These are phyloP conservation scores for Platycheirus albimanus DNA, from an alignment of 2,888 invertebrate species.

Conservation along the genomic window DNA sequence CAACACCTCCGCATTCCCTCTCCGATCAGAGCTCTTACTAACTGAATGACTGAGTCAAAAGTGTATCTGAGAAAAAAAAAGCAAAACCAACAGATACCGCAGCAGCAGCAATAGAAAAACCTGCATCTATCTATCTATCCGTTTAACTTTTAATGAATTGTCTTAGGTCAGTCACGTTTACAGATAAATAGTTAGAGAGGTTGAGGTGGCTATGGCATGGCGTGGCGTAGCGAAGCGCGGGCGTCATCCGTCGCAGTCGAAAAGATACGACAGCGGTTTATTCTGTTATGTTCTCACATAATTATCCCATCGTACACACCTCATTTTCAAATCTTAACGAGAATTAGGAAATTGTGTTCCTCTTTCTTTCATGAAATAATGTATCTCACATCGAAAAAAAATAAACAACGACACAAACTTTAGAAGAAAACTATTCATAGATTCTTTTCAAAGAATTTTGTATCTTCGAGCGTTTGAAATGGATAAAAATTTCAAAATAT, in stretches of 20 bases:
- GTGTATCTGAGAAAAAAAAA: slow-evolving; percentile 11
- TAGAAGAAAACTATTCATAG: not conserved
- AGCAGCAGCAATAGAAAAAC: not conserved
- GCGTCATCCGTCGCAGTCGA: not conserved
- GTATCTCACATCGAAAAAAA: not conserved
- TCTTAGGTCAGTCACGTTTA: slow-evolving; percentile 68
- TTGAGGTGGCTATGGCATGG: not conserved
- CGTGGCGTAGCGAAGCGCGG: slow-evolving; percentile 12
- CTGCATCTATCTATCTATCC: slow-evolving; percentile 34
- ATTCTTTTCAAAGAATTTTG: not conserved
- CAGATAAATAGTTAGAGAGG: not conserved
- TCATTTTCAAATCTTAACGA: slow-evolving; percentile 56
- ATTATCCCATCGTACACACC: slow-evolving; percentile 55
- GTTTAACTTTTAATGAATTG: slow-evolving; percentile 66
- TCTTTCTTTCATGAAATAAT: slow-evolving; percentile 30
- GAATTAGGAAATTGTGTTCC: not conserved
- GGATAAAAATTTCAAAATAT: not conserved
- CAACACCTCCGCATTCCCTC: slow-evolving; percentile 12
- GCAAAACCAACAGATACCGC: slow-evolving; percentile 1
- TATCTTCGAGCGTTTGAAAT: not conserved
- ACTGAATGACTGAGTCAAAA: slow-evolving; percentile 3
- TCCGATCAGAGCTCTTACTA: not conserved
- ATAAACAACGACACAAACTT: not conserved
- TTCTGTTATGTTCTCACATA: slow-evolving; percentile 63
- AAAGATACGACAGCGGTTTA: slow-evolving; percentile 34